These are phyloP conservation scores for Andricus curvator DNA, from an alignment of 2,888 invertebrate species.

Conservation along the genomic window DNA sequence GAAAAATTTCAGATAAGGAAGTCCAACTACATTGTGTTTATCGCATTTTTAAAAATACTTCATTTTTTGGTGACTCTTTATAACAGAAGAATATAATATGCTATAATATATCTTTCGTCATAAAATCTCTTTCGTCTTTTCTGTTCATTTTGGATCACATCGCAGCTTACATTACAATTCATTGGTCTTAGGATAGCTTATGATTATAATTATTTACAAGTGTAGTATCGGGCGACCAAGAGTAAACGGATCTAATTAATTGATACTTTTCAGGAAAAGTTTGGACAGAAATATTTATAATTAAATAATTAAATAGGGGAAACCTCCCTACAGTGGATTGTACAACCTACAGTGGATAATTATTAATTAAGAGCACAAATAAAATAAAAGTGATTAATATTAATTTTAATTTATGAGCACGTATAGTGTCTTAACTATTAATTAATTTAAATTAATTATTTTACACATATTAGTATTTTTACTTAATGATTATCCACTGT, in stretches of 20 bases:
- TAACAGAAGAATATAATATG: slow-evolving; percentile 34
- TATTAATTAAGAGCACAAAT: too few species aligned
- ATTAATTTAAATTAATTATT: too few species aligned
- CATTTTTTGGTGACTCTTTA: slow-evolving; percentile 30
- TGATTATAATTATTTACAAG: slow-evolving; percentile 35
- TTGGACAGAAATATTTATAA: neutral
- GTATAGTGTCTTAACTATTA: too few species aligned
- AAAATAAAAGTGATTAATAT: too few species aligned
- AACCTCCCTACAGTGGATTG: too few species aligned
- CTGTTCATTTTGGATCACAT: slow-evolving; percentile 32
- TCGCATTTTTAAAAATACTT: slow-evolving; percentile 3
- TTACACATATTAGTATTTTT: too few species aligned
- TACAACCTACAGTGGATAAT: too few species aligned
- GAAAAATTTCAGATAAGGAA: neutral
- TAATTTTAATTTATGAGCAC: too few species aligned
- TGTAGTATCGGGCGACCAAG: slow-evolving; percentile 10
- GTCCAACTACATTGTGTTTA: slow-evolving; percentile 21
- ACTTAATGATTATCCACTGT: too few species aligned
- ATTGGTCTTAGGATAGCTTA: slow-evolving; percentile 26
- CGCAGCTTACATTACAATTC: slow-evolving; percentile 35
- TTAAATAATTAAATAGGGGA: neutral
- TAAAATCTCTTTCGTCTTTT: slow-evolving; percentile 13
- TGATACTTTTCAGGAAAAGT: neutral
- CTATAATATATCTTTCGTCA: slow-evolving; percentile 25
- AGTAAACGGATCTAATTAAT: neutral